A percentile compares a stretch with the other conserved stretches of the same genome.
phyloP scores from a whole-genome alignment of 2,797 vertebrate species.

The Hafferia zeledoni region DNA sequence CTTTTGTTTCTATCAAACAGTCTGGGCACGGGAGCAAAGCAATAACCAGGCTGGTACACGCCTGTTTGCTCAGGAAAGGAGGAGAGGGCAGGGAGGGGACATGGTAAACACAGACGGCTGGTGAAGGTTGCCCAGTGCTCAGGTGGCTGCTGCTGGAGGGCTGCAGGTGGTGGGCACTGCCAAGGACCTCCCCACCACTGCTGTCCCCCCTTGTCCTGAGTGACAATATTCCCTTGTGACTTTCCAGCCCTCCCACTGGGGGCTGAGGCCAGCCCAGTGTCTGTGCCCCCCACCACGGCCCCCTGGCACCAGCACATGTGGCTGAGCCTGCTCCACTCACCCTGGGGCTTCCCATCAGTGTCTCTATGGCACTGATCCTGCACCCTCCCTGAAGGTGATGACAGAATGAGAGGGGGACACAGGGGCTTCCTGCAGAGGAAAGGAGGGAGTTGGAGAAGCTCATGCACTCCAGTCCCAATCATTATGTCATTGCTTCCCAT shows the following conservation, averaged over 20 bases:
- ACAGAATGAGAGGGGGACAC: too few relatives aligned
- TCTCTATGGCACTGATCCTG: neutral
- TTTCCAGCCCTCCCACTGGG: rapidly evolving
- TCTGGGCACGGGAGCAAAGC: neutral
- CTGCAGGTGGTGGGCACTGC: neutral
- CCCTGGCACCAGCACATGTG: rapidly evolving
- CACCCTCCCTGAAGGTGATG: neutral
- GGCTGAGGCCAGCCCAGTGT: neutral
- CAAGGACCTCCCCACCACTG: neutral
- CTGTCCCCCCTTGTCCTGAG: neutral
- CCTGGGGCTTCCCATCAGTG: neutral
- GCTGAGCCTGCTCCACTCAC: neutral
- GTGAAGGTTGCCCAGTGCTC: rapidly evolving
- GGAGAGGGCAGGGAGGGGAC: constrained; percentile 18
- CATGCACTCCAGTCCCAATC: rapidly evolving
- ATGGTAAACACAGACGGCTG: neutral
- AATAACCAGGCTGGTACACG: neutral
- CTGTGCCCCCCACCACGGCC: neutral
- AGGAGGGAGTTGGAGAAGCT: neutral
- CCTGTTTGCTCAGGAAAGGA: constrained; percentile 13
- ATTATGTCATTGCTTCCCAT: neutral
- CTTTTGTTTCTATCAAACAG: constrained; percentile 15
- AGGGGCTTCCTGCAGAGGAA: neutral
- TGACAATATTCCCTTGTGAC: rapidly evolving
- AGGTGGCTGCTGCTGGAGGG: neutral